Percentiles rank a stretch among this genome's conserved stretches.
These are phyloP conservation scores for Capromys pilorides DNA, from an alignment of 2,797 vertebrate species.

Conservation along the genomic window DNA sequence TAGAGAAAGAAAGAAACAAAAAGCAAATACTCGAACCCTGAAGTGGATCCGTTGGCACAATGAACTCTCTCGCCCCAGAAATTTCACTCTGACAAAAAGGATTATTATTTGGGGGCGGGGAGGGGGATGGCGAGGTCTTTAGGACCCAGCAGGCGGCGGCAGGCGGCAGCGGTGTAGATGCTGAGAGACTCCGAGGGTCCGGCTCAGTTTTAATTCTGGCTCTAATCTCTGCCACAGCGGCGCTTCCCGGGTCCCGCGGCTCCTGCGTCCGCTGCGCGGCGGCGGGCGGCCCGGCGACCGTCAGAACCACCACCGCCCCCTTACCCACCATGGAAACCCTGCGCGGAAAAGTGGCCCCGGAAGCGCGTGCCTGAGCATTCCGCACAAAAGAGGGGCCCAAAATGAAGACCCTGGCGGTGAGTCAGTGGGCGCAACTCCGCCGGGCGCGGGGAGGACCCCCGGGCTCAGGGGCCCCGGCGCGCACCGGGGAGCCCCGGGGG, in stretches of 20 bases:
- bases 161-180: constrained; percentile 82
- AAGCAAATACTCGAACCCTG: constrained; percentile 35
- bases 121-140: constrained; percentile 79
- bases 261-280: not conserved
- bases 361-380: constrained; percentile 86
- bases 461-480: not conserved
- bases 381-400: constrained; percentile 86
- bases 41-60: not conserved
- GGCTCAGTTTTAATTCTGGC: constrained; percentile 86
- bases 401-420: constrained; percentile 98
- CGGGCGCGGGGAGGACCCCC: constrained; percentile 18
- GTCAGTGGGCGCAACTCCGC: constrained; percentile 82
- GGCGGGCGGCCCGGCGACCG: not conserved
- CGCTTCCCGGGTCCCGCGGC: constrained; percentile 74
- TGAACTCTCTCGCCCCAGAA: constrained; percentile 67
- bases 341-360: constrained; percentile 86
- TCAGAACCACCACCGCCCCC: constrained; percentile 27
- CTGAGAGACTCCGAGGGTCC: constrained; percentile 85
- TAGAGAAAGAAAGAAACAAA: too few species aligned
- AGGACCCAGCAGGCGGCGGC: constrained; percentile 86
- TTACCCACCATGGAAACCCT: constrained; percentile 84
- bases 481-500: constrained; percentile 31
- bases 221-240: constrained; percentile 86
- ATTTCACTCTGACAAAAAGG: constrained; percentile 34
- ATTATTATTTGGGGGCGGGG: constrained; percentile 56